A percentile compares a stretch with the other conserved stretches of the same genome.
Conservation (phyloP, 2,113 vertebrate genomes). For the Corythoichthys intestinalis region DNA sequence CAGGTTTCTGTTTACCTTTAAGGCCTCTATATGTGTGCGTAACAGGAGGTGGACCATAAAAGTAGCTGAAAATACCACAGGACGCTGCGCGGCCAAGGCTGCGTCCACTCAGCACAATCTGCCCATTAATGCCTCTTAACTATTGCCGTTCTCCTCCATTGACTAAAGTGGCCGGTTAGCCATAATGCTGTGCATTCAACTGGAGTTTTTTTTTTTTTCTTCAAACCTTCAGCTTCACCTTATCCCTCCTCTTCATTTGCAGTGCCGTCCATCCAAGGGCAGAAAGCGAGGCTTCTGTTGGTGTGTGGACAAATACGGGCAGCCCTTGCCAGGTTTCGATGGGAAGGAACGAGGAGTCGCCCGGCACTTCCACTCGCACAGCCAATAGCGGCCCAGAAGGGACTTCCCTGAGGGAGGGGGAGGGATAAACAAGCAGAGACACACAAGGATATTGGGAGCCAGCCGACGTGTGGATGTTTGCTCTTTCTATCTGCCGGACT, state of each 20-base stretch:
- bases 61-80: slow-evolving; percentile 70
- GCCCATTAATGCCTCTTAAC: slow-evolving; percentile 62
- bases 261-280: slow-evolving; percentile 94
- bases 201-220: slow-evolving; percentile 8
- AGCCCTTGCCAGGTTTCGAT: slow-evolving; percentile 81
- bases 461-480: slow-evolving; percentile 59
- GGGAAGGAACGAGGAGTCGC: slow-evolving; percentile 78
- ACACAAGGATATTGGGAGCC: slow-evolving; percentile 58
- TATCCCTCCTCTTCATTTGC: slow-evolving; percentile 47
- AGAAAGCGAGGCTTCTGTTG: slow-evolving; percentile 91
- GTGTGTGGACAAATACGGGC: slow-evolving; percentile 94
- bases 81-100: slow-evolving; percentile 54
- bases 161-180: slow-evolving; percentile 44
- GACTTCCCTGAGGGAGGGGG: slow-evolving; percentile 22
- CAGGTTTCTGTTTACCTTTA: slow-evolving; percentile 77
- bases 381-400: slow-evolving; percentile 73
- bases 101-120: slow-evolving; percentile 61
- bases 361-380: slow-evolving; percentile 81
- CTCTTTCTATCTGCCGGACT: slow-evolving; percentile 59
- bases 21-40: slow-evolving; percentile 70
- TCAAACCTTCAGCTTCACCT: slow-evolving; percentile 37
- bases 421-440: slow-evolving; percentile 50
- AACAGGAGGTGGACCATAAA: slow-evolving; percentile 73
- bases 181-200: slow-evolving; percentile 46
- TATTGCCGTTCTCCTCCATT: slow-evolving; percentile 51